phyloP scores from a whole-genome alignment of 2,888 invertebrate genomes.

The Trichopoda pennipes region DNA sequence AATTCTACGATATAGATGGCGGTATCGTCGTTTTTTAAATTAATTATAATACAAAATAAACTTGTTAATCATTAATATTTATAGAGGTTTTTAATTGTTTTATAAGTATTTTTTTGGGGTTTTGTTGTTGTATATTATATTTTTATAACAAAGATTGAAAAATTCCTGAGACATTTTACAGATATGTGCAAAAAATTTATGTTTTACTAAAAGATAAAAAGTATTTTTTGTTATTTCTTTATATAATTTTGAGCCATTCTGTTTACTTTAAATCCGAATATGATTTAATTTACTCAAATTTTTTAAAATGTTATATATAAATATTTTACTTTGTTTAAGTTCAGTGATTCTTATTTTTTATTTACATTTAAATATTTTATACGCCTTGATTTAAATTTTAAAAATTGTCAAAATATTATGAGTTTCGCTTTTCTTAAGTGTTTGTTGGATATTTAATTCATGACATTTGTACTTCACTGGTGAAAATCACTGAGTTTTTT shows the following conservation, averaged over 20 bases:
- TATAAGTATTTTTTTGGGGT: slow-evolving; percentile 45
- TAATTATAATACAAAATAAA: slow-evolving; percentile 45
- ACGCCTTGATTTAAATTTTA: slow-evolving; percentile 36
- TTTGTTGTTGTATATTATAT: slow-evolving; percentile 60
- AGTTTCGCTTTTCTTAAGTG: slow-evolving; percentile 59
- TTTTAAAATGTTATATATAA: slow-evolving; percentile 48
- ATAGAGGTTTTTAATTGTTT: slow-evolving; percentile 54
- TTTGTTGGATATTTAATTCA: slow-evolving; percentile 64
- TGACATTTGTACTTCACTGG: slow-evolving; percentile 81
- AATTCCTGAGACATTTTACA: slow-evolving; percentile 79
- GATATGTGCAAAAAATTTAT: slow-evolving; percentile 80
- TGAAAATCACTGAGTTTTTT: slow-evolving; percentile 81
- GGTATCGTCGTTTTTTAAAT: slow-evolving; percentile 28
- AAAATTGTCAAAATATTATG: slow-evolving; percentile 57
- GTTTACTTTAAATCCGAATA: slow-evolving; percentile 51
- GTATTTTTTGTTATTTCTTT: slow-evolving; percentile 4
- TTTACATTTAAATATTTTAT: slow-evolving; percentile 45
- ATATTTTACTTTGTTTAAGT: slow-evolving; percentile 36
- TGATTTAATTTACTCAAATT: slow-evolving; percentile 30
- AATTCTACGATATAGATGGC: slow-evolving; percentile 53
- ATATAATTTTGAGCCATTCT: slow-evolving; percentile 53
- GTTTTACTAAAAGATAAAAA: slow-evolving; percentile 64
- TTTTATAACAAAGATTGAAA: slow-evolving; percentile 66
- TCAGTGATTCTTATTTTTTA: slow-evolving; percentile 52
- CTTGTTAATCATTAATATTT: slow-evolving; percentile 27